These are phyloP conservation scores for Corella eumyota DNA, from an alignment of 23 tunicate species.

Conservation along the genomic window DNA sequence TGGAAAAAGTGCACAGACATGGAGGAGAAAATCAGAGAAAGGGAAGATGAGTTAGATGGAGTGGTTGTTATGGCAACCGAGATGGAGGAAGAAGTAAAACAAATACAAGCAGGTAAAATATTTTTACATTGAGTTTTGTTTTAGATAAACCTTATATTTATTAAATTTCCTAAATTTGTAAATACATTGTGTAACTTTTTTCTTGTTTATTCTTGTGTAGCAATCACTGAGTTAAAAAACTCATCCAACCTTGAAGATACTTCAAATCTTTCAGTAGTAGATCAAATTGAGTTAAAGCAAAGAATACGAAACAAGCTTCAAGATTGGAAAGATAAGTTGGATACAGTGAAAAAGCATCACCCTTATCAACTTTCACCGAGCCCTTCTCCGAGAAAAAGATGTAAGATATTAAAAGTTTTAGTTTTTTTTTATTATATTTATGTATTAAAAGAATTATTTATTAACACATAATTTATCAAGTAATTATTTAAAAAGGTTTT, in stretches of 20 bases:
- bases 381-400: constrained; percentile 52
- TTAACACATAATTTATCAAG: no score
- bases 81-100: constrained; percentile 48
- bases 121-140: background rate
- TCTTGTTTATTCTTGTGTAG: background rate
- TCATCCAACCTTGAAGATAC: no score
- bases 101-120: constrained; percentile 21
- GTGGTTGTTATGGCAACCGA: constrained; percentile 33
- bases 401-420: constrained; percentile 2
- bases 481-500: no score
- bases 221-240: background rate
- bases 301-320: constrained; percentile 14
- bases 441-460: background rate
- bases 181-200: background rate
- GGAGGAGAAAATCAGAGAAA: constrained; percentile 21
- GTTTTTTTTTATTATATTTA: background rate
- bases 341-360: constrained; percentile 14
- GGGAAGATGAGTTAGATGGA: constrained; percentile 25
- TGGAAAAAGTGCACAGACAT: constrained; percentile 25
- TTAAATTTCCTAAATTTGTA: background rate
- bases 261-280: constrained; percentile 10
- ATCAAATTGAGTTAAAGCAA: constrained; percentile 20
- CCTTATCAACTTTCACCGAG: constrained; percentile 40
- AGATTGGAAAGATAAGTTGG: constrained; percentile 20
- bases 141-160: background rate